Evolutionary conservation across 2,888 invertebrate genomes (phyloP).

Genomic region (Dysmachus trigonus): DNA sequence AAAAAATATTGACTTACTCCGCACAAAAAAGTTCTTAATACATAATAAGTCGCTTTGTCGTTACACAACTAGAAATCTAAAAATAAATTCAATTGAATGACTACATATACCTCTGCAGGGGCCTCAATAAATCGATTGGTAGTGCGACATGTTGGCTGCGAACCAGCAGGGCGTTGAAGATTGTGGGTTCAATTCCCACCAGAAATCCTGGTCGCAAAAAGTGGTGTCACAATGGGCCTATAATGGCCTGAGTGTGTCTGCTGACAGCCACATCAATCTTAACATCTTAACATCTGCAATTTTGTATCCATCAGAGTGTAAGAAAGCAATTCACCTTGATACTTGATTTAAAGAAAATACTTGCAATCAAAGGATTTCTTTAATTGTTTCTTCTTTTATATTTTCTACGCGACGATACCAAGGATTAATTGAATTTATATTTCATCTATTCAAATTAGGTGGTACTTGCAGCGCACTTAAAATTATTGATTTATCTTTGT

Average conservation of each 20-base stretch:
- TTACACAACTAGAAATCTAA: not conserved
- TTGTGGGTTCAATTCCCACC: no score
- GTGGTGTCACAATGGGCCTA: no score
- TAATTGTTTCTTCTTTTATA: not conserved
- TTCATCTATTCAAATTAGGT: not conserved
- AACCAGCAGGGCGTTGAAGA: no score
- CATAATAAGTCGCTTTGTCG: not conserved
- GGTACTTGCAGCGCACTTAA: not conserved
- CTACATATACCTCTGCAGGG: no score
- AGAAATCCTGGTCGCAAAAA: no score
- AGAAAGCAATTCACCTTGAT: not conserved
- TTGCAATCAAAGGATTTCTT: not conserved
- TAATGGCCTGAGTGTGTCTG: no score
- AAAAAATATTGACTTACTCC: not conserved
- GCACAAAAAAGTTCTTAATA: not conserved
- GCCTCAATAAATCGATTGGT: no score
- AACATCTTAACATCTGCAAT: no score
- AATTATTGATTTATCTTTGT: not conserved
- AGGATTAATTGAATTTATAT: not conserved
- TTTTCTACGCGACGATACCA: not conserved
- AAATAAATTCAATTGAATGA: not conserved
- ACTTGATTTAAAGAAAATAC: not conserved
- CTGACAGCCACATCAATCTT: no score
- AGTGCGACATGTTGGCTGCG: no score
- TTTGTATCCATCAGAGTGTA: not conserved